Base-by-base conservation (phyloP, 2,888 invertebrate genomes). In the Acrobasis consociella region DNA sequence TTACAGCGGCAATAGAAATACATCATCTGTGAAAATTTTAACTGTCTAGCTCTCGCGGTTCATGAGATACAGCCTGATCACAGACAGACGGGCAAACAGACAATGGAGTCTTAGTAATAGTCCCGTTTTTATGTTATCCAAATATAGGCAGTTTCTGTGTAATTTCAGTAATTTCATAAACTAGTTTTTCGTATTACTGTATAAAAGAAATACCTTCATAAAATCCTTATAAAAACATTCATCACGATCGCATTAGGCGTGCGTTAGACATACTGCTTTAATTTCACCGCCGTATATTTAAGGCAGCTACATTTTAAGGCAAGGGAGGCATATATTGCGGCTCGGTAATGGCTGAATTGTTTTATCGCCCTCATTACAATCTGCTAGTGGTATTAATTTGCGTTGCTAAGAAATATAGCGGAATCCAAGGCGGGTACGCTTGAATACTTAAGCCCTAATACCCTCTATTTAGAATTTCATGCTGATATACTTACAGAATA, bases 281-380 rank as follows among this genome's bases (percentile, higher is more conserved):
- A 85, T 85, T 84, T 81, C 72, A 72, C 74, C 74, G 72, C 64
- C 78, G 74, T 82, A 84, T 83, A 85, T 86, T 85, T 80, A 77
- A 81, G 72, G 73, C 70, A 71, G 75, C 74, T 75, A 81, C 80
- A 82, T 81, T 84, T 83, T 76, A 82, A 77, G 78, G 73, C 67
- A 70, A 76, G 76, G 75, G 74, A 76, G 82, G 80, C 85, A 80
- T 86, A 86, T 75, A 82, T 80, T 83, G 85, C 71, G 81, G 81
- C 72, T 72, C 73, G 70, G 75, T 86, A 86, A 87, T 77, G 81
- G 79, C 71, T 63, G 74, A 72, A 83, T 87, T 90, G 90, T 89
- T 90, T 89, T 91, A 91, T 89, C 72, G 85, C 77, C 73, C 83
- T 89, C 90, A 88, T 90, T 89, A 89, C 75, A 73, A 81, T 83